Evolutionary conservation across 2,797 vertebrate genomes (phyloP), one percentile per base, ranked within the genome.

Genomic region (Tolypeutes matacus): DNA sequence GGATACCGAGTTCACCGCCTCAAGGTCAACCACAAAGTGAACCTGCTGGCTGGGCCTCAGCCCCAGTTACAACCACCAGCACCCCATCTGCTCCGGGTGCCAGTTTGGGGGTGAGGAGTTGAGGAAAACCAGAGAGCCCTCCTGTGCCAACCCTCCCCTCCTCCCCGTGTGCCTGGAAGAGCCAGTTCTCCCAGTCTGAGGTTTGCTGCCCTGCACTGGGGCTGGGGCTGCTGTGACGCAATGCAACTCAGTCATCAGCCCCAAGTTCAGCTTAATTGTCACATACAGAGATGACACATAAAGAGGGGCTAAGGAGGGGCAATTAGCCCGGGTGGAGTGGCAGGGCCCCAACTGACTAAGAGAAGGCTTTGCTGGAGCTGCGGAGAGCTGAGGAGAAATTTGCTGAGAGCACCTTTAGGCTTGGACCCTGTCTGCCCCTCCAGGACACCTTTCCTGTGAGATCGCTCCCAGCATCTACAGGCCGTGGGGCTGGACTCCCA

Each of bases 151-250:
- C 72, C 10, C 7, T 20, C 23, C 13, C 20, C 67, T 9, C 67
- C 42, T 89, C 51, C 25, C 81, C 1, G 2, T 21, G 29, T 27
- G 60, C 91, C 93, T 70, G 34, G 95, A 80, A 62, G 49, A 95
- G 69, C 97, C 69, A 39, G 97, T 97, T 97, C 67, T 95, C 93
- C 96, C 31, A 86, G 95, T 87, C 56, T 85, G n/a, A 27, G 21
- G 27, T 27, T 36, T 36, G 51, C 29, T 51, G 20, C 42, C 14
- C 6, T 91, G 86, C 75, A 83, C 58, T 64, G 87, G 77, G 53
- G 36, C 75, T 46, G 77, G 65, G 65, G 36, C 62, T 84, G 49
- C 36, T 51, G 39, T 87, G 86, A 87, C 10, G 72, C 83, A 96
- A 89, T 11, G 10, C 0, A 5, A 65, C 34, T 73, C 77, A 90